A percentile compares a stretch with the other conserved stretches of the same genome.
Conservation (phyloP, 2,888 invertebrate species). For the Drosophila demipolita region DNA sequence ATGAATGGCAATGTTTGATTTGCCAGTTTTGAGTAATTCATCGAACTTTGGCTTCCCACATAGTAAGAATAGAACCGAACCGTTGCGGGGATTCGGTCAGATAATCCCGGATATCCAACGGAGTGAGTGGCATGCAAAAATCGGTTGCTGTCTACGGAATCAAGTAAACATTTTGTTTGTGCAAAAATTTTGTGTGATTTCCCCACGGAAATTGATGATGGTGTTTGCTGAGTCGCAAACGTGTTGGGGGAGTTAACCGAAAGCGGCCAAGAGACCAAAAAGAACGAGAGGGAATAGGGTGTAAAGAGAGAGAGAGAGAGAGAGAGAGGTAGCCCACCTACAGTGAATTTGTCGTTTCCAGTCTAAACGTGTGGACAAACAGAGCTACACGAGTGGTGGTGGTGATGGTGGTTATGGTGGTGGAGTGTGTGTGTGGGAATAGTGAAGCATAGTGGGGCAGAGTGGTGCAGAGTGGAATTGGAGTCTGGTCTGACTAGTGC, state of each 20-base stretch:
- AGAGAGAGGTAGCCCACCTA: slow-evolving; percentile 64
- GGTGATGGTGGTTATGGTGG: background rate
- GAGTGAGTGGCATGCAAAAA: slow-evolving; percentile 48
- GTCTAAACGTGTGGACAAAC: slow-evolving; percentile 78
- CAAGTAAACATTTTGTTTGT: slow-evolving; percentile 76
- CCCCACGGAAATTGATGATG: slow-evolving; percentile 81
- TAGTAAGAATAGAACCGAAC: background rate
- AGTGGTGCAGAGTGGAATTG: slow-evolving; percentile 8
- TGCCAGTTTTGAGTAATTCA: slow-evolving; percentile 16
- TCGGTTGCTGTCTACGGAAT: slow-evolving; percentile 29
- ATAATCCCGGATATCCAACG: slow-evolving; percentile 23
- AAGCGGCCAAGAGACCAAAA: slow-evolving; percentile 40
- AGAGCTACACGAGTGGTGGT: slow-evolving; percentile 21
- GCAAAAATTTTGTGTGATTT: slow-evolving; percentile 80
- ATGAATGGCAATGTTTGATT: background rate
- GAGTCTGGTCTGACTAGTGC: slow-evolving; percentile 53
- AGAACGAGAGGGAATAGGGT: background rate
- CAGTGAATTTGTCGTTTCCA: slow-evolving; percentile 81
- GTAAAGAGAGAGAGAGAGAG: background rate
- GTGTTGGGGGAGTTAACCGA: slow-evolving; percentile 73
- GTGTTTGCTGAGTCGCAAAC: slow-evolving; percentile 80
- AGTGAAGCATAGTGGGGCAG: too few species aligned
- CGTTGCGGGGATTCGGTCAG: slow-evolving; percentile 4
- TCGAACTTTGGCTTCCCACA: slow-evolving; percentile 7
- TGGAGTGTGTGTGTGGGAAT: background rate